Base-by-base conservation (phyloP, 2,888 invertebrate genomes). In the Rhyacophila evoluta region DNA sequence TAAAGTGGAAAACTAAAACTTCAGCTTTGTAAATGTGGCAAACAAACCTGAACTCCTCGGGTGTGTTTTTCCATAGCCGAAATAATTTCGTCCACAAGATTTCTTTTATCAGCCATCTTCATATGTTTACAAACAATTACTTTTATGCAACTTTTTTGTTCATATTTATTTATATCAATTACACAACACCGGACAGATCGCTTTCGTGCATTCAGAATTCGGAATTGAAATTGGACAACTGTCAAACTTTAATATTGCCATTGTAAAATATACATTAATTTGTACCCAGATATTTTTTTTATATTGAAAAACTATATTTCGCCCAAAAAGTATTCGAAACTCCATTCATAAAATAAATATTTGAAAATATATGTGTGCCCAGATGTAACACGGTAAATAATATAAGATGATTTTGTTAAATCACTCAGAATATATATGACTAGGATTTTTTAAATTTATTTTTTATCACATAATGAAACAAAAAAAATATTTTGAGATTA, bases 161-260 rank as follows among this genome's bases (percentile, higher is more conserved):
- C 74, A 78, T 80, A 78, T 78, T 80, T 80, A 80, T 80, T 80
- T 80, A 78, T 80, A 78, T 68, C 41, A 80, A 78, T 80, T 80
- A 80, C 80, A 80, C 80, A 80, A 80, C 80, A 28, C 68, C 74
- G 15, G 8, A 11, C 27, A 4, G 4, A 36, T 12, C 55, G n/a
- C 10, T 10, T 55, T 55, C 25, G 55, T 12, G 10, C 15, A 8
- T 55, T 25, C 29, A 25, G 10, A 4, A 55, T 55, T 19, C 28
- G 1, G 19, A 15, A 33, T 29, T 36, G 29, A 29, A 70, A n/a
- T n/a, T n/a, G n/a, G n/a, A n/a, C n/a, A n/a, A 33, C 55, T 70
- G 70, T 70, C 70, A 70, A 70, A 70, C 5, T 19, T 8, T 12
- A 70, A 15, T 36, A 70, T 70, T 70, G 70, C 70, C 70, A 70